Evolutionary conservation across 2,797 vertebrate genomes (phyloP), one percentile per base, ranked within the genome.

Genomic region (Acipenser transmontanus): DNA sequence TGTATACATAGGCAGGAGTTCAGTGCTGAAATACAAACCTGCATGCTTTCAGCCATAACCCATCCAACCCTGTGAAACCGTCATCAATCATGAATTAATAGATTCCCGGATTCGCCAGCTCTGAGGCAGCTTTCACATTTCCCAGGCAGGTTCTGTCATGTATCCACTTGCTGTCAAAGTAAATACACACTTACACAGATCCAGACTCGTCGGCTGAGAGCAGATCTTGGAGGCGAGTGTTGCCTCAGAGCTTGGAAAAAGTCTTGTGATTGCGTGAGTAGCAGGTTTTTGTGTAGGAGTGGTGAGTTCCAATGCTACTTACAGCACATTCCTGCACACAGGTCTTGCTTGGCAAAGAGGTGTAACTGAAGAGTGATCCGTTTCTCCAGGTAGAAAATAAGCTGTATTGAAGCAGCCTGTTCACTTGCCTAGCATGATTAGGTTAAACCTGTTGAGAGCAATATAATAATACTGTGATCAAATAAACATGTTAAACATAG

Each of bases 131-230:
- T 13, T 10, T 71, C 50, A 54, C 75, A 81, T 70, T 63, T 74
- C 70, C 74, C 57, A 60, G 78, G 61, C 87, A 85, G 69, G 87
- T 80, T 77, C 73, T 69, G 61, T 85, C 85, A 63, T 64, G 67
- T 68, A 57, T 7, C 48, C 63, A 64, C 67, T 68, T 68, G 67
- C 52, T 17, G 56, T 8, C 10, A 54, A 13, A 51, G 54, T 61
- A 17, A 13, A 56, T 57, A 49, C 47, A 14, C 51, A 63, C 51
- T 11, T 54, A 17, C 13, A 51, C 61, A 63, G 11, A 64, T 63
- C 67, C 54, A 56, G 61, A 57, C 66, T 62, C 20, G 66, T 52
- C 56, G 7, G 9, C n/a, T 57, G 54, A 57, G 54, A 11, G 14
- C 14, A 6, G 14, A 11, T 11, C 54, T 13, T n/a, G 12, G 54